Evolutionary conservation across 2,797 vertebrate species (phyloP), one percentile per base, ranked within the genome.

Genomic region (Tachyglossus aculeatus): DNA sequence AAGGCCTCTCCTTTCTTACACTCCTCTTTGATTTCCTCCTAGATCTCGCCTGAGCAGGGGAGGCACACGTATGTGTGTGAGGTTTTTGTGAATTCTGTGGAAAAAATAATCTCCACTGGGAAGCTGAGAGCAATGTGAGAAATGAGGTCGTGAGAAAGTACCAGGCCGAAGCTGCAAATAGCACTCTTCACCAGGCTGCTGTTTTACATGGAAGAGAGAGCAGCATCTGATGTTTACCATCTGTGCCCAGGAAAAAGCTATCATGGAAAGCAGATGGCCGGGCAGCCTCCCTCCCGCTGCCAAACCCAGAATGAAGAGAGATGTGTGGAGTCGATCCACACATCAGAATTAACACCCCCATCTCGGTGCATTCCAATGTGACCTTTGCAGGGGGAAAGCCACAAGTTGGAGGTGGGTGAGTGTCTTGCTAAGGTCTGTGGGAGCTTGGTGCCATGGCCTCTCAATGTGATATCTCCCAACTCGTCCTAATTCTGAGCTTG

Each of bases 201-300:
- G 60, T 53, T 56, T 33, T 64, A 60, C 37, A 18, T 19, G 43
- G 67, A 64, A 57, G 31, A 24, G 63, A 67, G 27, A 34, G 65
- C 25, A 53, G 59, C 57, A n/a, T 76, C 74, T 71, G 81, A 74
- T 69, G 47, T 48, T 58, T 29, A 19, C 82, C 83, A 58, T 79
- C 82, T 83, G 76, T 64, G 60, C 71, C 47, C 54, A 65, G 66
- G 58, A 73, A 71, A 63, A 71, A 62, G 74, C 45, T 10, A 59
- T 48, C 51, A 74, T 13, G 43, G 72, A 41, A 65, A 45, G 37
- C 77, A 82, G 78, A 74, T 75, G 79, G 85, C 48, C 21, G 25
- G 33, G 56, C 38, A 47, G 21, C 52, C 69, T 53, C 3, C 5
- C 66, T 66, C 59, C 36, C 5, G 52, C 58, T 29, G 43, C 57